phyloP scores from a whole-genome alignment of 2,797 vertebrate species.

The Vultur gryphus region DNA sequence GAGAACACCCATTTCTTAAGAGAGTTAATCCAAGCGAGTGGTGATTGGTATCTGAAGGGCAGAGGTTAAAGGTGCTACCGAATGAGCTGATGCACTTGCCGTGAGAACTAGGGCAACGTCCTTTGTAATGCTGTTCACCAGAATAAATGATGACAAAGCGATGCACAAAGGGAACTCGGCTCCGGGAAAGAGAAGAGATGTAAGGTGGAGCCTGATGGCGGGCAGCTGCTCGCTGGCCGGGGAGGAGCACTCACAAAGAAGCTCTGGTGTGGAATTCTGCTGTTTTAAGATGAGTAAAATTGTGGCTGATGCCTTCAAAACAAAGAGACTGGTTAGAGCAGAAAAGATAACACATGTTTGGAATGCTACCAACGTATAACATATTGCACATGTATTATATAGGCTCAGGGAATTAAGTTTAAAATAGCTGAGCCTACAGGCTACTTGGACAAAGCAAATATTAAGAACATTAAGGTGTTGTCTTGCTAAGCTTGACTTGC shows the following conservation, averaged over 20 bases:
- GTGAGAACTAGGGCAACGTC: fast-evolving
- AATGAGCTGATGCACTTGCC: neutral
- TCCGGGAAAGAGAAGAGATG: neutral
- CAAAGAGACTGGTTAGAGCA: neutral
- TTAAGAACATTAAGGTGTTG: neutral
- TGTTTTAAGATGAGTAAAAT: neutral
- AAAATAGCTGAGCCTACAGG: neutral
- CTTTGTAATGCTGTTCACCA: neutral
- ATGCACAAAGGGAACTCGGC: neutral
- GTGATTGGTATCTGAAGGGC: neutral
- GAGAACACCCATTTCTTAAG: neutral
- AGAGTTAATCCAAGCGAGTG: neutral
- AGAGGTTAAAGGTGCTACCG: neutral
- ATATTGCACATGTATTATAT: neutral
- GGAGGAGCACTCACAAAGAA: neutral
- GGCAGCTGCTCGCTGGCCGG: neutral
- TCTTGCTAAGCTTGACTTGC: neutral
- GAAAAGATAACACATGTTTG: neutral
- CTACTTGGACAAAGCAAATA: neutral
- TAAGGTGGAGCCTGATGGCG: neutral
- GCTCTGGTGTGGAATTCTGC: neutral
- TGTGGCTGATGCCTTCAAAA: neutral
- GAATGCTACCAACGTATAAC: neutral
- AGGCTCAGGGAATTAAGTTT: neutral
- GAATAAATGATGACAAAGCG: neutral